Percentiles rank a stretch among this genome's conserved stretches.
Evolutionary conservation across 2,888 invertebrate species (phyloP).

Genomic region (Synanthedon vespiformis): DNA sequence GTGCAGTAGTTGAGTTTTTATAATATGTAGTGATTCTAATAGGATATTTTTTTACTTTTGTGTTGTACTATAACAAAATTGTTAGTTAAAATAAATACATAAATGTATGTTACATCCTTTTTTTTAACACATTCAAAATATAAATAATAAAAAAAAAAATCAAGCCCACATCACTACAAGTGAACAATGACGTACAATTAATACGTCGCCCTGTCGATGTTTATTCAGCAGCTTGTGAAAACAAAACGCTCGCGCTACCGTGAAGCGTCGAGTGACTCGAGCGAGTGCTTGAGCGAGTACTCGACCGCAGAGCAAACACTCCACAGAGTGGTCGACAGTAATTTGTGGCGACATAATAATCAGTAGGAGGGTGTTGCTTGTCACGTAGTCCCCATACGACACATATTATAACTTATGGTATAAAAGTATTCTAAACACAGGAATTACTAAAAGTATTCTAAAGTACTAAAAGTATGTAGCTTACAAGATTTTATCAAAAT

Average conservation of each 20-base stretch:
- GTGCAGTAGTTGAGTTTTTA: no score
- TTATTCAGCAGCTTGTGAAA: slow-evolving; percentile 51
- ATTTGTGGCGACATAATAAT: slow-evolving; percentile 21
- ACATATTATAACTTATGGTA: slow-evolving; percentile 7
- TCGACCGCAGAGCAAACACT: slow-evolving; percentile 38
- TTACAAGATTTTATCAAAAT: no score
- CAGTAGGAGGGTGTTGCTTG: slow-evolving; percentile 1
- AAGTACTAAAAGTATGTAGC: no score
- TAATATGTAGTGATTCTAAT: no score
- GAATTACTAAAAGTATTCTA: no score
- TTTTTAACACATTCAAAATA: no score
- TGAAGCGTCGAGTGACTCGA: slow-evolving; percentile 27
- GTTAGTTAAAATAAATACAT: no score
- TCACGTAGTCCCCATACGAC: slow-evolving; percentile 7
- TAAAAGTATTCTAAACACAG: no score
- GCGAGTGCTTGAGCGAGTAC: slow-evolving; percentile 33
- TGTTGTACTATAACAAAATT: no score
- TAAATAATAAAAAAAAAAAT: no score
- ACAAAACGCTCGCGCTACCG: slow-evolving; percentile 43
- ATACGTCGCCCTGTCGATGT: slow-evolving; percentile 28
- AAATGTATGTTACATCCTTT: no score
- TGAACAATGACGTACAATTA: slow-evolving; percentile 24
- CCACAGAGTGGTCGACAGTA: slow-evolving; percentile 19
- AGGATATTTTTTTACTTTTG: no score
- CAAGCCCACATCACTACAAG: slow-evolving; percentile 16